Conservation (phyloP, 2,113 vertebrate species). For the Ibidorhyncha struthersii region DNA sequence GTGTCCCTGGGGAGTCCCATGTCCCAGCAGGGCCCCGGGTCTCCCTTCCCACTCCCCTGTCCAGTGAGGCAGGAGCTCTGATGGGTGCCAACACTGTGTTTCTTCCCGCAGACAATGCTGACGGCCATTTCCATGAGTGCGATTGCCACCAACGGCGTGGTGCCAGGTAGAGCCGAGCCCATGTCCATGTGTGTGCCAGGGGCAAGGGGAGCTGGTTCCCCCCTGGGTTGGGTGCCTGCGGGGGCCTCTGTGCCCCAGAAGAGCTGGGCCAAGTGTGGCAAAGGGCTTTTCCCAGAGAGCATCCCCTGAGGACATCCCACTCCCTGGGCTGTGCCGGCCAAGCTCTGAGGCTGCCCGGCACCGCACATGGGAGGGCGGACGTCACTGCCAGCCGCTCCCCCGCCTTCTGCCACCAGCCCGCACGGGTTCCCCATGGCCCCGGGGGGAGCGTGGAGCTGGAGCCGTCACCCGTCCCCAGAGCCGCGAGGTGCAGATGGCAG, state of each 20-base stretch:
- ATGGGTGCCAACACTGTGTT: background rate
- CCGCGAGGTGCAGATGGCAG: conserved; percentile 52
- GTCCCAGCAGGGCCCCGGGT: background rate
- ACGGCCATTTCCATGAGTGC: conserved; percentile 99
- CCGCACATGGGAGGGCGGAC: rapidly evolving
- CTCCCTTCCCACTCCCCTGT: background rate
- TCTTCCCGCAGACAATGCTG: conserved; percentile 91
- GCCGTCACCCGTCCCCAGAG: conserved; percentile 18
- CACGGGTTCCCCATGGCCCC: background rate
- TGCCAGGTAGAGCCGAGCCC: conserved; percentile 83
- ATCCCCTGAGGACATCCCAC: background rate
- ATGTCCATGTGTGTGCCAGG: rapidly evolving
- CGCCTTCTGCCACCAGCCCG: background rate
- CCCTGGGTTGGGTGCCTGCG: rapidly evolving
- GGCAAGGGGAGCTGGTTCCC: background rate
- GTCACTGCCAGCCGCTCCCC: background rate
- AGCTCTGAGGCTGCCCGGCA: background rate
- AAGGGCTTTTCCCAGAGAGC: background rate
- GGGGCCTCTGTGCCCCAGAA: background rate
- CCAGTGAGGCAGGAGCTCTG: background rate
- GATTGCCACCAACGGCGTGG: conserved; percentile 97
- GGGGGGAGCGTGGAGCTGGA: background rate
- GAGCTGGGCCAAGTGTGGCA: background rate
- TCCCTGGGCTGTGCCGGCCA: rapidly evolving
- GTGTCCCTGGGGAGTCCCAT: background rate